These are phyloP conservation scores for Temnothorax ravouxi DNA, from an alignment of 2,888 invertebrate species.

Conservation along the genomic window DNA sequence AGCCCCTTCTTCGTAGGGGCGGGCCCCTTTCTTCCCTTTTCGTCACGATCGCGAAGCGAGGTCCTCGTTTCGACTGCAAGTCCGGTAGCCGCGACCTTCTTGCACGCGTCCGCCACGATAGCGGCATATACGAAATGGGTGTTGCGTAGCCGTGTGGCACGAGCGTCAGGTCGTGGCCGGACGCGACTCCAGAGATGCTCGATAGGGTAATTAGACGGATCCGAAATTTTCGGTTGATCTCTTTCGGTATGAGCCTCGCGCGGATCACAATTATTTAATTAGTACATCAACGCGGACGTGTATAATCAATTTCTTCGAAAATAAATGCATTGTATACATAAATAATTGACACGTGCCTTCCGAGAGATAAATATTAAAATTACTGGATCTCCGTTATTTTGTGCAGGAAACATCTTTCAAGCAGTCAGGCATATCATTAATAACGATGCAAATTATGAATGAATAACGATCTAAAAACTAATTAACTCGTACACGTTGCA, in stretches of 20 bases:
- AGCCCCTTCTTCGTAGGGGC: slow-evolving; percentile 55
- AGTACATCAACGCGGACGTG: neutral
- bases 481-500: neutral
- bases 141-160: neutral
- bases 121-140: slow-evolving; percentile 31
- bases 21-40: slow-evolving; percentile 72
- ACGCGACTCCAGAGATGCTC: neutral
- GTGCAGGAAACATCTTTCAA: neutral
- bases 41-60: slow-evolving; percentile 68
- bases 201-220: slow-evolving; percentile 38
- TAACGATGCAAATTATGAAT: slow-evolving; percentile 19
- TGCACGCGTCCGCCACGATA: slow-evolving; percentile 37
- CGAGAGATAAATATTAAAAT: neutral
- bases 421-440: neutral
- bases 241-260: neutral
- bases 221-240: slow-evolving; percentile 36
- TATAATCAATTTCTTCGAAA: slow-evolving; percentile 28
- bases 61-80: slow-evolving; percentile 41
- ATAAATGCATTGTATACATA: neutral
- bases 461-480: neutral
- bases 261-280: slow-evolving; percentile 39
- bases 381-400: slow-evolving; percentile 17
- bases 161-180: slow-evolving; percentile 18
- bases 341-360: neutral
- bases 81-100: slow-evolving; percentile 64